These are phyloP conservation scores for Euura lappo DNA, from an alignment of 1,140 invertebrate genomes.

Conservation along the genomic window DNA sequence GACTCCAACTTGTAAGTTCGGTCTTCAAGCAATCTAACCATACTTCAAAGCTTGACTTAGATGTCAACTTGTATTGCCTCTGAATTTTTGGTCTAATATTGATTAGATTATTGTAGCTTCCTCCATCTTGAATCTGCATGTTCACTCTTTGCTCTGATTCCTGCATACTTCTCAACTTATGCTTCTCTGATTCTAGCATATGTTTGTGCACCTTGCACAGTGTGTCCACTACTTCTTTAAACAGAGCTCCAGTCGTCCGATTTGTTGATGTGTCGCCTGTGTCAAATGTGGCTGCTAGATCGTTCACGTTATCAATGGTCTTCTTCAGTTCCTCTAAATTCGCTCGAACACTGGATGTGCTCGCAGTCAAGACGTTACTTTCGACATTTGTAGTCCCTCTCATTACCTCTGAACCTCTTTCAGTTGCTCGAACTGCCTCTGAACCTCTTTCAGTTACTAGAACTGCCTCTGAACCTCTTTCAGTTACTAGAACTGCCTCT, in stretches of 20 bases:
- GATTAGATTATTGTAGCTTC: neutral
- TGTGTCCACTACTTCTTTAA: too few species aligned
- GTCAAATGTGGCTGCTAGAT: too few species aligned
- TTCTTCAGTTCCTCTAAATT: conserved; percentile 19
- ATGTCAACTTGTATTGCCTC: conserved; percentile 31
- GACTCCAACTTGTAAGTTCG: conserved; percentile 34
- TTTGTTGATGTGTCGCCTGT: too few species aligned
- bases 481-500: too few species aligned
- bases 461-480: too few species aligned
- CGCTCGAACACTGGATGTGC: conserved; percentile 9
- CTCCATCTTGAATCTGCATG: too few species aligned
- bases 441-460: too few species aligned
- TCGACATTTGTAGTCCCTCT: conserved; percentile 13
- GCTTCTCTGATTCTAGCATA: too few species aligned
- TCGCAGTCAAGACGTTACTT: neutral
- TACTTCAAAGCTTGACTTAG: conserved; percentile 31
- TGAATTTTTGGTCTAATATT: conserved; percentile 26
- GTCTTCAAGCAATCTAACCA: conserved; percentile 37
- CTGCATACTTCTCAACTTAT: too few species aligned
- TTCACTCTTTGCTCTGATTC: conserved; percentile 15
- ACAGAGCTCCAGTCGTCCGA: too few species aligned
- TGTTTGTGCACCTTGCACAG: too few species aligned
- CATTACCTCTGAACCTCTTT: conserved; percentile 21
- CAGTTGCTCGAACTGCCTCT: too few species aligned
- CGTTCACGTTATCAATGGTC: conserved; percentile 17